Base-by-base conservation (phyloP, 2,888 invertebrate genomes). In the Peribatodes rhomboidaria region DNA sequence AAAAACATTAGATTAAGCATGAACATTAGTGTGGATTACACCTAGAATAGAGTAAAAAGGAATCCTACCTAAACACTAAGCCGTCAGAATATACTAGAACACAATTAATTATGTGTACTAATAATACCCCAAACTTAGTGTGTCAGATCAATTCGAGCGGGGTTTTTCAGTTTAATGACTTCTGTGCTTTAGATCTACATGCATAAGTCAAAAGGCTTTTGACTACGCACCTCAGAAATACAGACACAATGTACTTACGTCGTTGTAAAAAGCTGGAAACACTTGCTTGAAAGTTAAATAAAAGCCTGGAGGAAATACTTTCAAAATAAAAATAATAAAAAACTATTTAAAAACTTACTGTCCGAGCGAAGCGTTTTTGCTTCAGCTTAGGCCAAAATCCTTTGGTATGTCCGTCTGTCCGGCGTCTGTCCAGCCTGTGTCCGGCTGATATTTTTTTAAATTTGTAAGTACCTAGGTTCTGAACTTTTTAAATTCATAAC, bases 81-180 rank as follows among this genome's bases (percentile, higher is more conserved):
- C 10, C 16, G 35, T 16, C 2, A 11, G 35, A 50, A 35, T 18
- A 6, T 35, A 16, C 16, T 35, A 18, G 18, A 33, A 3, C 27
- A 16, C 14, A 6, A 47, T 35, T 50, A 35, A 33, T 18, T 16
- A 49, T 16, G 49, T 6, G 8, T 27, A n/a, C 9, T 49, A 49
- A n/a, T n/a, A n/a, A n/a, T n/a, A n/a, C n/a, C 22, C 27, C 2
- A 27, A 13, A 46, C 39, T 14, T 39, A 39, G 16, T 27, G 27
- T 46, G n/a, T 47, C 22, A 22, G n/a, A 39, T 52, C 20, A 20
- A 52, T 20, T 20, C 35, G n/a, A 22, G 37, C 37, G 39, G 52
- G 37, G 10, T 37, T 39, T 39, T 52, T 22, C 37, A 37, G 52
- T 37, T 52, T 11, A 37, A 10, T 22, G 37, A n/a, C n/a, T 16